Conservation (phyloP, 2,888 invertebrate genomes). For the Lithophane semibrunnea region DNA sequence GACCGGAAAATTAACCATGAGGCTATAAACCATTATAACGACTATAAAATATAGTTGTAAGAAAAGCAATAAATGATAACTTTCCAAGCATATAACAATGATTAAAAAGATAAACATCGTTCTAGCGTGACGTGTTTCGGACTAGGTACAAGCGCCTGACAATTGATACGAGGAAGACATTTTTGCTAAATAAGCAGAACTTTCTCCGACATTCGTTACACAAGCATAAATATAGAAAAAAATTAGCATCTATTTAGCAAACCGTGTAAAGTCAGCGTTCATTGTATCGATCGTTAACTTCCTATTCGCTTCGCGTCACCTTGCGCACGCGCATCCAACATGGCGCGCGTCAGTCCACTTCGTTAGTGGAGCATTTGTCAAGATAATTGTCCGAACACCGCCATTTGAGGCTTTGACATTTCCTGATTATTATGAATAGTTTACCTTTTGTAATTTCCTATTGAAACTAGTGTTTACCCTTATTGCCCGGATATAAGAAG, state of each 20-base stretch:
- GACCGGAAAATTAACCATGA: constrained; percentile 58
- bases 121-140: constrained; percentile 40
- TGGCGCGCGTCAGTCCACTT: constrained; percentile 78
- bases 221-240: constrained; percentile 67
- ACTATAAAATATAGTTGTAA: constrained; percentile 47
- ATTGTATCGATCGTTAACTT: constrained; percentile 83
- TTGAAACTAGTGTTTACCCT: constrained; percentile 49
- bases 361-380: constrained; percentile 88
- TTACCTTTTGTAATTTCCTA: constrained; percentile 56
- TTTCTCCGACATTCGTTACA: constrained; percentile 74
- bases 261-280: constrained; percentile 69
- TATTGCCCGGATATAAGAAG: constrained; percentile 58
- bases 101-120: constrained; percentile 51
- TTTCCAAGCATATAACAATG: constrained; percentile 51
- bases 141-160: constrained; percentile 43
- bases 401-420: constrained; percentile 82
- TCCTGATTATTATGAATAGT: constrained; percentile 81
- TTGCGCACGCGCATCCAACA: constrained; percentile 78
- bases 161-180: constrained; percentile 62
- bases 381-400: constrained; percentile 84
- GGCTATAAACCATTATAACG: constrained; percentile 49
- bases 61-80: constrained; percentile 45
- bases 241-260: constrained; percentile 80
- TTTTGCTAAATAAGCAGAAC: constrained; percentile 73
- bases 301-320: constrained; percentile 80